phyloP scores from a whole-genome alignment of 2,797 vertebrate genomes.

The Betta splendens region DNA sequence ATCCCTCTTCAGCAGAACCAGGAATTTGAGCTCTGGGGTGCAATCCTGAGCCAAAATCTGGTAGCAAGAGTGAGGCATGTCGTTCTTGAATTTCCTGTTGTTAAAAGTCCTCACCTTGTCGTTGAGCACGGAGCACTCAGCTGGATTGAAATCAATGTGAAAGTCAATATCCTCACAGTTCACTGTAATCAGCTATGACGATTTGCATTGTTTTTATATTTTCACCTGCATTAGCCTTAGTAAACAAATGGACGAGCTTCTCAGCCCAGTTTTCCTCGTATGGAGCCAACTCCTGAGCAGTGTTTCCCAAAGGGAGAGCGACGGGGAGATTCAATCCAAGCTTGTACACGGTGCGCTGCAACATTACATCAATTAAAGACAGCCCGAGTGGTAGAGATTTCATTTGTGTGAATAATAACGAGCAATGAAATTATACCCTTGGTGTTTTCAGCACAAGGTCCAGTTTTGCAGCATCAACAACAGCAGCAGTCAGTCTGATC shows the following conservation, averaged over 20 bases:
- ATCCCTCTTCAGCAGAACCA: constrained; percentile 81
- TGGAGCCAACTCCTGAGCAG: constrained; percentile 50
- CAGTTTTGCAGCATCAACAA: constrained; percentile 56
- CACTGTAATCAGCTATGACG: neutral
- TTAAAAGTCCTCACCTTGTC: constrained; percentile 69
- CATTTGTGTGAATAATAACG: neutral
- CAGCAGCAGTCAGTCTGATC: constrained; percentile 69
- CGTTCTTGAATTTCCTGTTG: constrained; percentile 65
- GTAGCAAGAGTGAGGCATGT: constrained; percentile 81
- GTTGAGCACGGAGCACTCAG: constrained; percentile 55
- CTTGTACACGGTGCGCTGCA: constrained; percentile 72
- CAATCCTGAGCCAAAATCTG: constrained; percentile 87
- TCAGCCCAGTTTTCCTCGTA: constrained; percentile 45
- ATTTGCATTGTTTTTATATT: constrained; percentile 1
- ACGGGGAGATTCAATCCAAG: constrained; percentile 54
- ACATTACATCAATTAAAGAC: neutral
- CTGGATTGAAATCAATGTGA: constrained; percentile 43
- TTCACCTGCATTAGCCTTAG: constrained; percentile 68
- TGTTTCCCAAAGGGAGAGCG: constrained; percentile 65
- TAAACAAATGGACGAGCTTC: constrained; percentile 57
- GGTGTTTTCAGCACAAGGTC: constrained; percentile 69
- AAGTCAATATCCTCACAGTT: neutral
- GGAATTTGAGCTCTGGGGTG: constrained; percentile 82
- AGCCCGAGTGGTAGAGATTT: constrained; percentile 11
- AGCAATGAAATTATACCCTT: constrained; percentile 47